These are phyloP conservation scores for Lamellibrachia columna DNA, from an alignment of 2,888 invertebrate species.

Conservation along the genomic window DNA sequence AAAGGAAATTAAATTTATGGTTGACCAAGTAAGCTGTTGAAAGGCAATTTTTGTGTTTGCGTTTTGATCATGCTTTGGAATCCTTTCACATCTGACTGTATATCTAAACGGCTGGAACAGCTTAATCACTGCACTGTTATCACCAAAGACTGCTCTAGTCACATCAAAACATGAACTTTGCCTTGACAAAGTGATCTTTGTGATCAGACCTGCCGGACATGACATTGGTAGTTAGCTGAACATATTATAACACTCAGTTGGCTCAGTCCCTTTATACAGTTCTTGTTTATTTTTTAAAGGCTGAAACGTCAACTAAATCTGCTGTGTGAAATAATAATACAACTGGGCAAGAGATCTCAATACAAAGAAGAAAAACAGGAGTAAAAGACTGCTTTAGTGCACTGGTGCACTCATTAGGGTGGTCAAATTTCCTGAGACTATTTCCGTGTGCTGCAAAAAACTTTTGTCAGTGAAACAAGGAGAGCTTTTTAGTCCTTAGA, in stretches of 20 bases:
- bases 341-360: neutral
- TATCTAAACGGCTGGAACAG: neutral
- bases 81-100: neutral
- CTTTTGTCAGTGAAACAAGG: no score
- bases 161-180: neutral
- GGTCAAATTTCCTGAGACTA: no score
- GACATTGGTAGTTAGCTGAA: neutral
- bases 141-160: neutral
- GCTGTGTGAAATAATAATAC: neutral
- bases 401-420: no score
- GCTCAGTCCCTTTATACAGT: neutral
- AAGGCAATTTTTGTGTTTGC: neutral
- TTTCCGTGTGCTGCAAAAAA: no score
- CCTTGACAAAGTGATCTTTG: neutral
- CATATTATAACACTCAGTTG: neutral
- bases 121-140: neutral
- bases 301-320: neutral
- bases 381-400: no score
- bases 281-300: neutral
- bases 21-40: neutral
- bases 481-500: no score
- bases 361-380: neutral
- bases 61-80: neutral
- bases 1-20: neutral
- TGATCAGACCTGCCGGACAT: neutral